Conservation (phyloP, 2,797 vertebrate genomes). For the Coregonus suidteri region DNA sequence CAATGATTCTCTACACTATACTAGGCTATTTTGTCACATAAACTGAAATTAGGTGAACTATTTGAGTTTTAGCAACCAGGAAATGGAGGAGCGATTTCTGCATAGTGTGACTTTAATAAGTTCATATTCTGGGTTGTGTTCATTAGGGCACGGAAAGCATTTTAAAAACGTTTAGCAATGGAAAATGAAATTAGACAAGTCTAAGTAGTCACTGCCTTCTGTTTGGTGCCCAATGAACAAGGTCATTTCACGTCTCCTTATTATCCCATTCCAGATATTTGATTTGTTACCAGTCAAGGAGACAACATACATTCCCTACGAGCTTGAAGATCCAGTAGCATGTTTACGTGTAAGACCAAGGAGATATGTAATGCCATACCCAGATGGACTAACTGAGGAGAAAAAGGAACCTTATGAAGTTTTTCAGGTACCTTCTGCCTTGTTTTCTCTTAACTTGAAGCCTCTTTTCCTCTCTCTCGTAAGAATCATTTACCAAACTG, state of each 20-base stretch:
- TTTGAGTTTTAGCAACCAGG: too few species aligned
- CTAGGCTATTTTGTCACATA: too few species aligned
- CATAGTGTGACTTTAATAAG: too few species aligned
- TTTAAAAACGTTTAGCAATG: too few species aligned
- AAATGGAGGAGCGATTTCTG: too few species aligned
- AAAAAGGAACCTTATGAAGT: constrained; percentile 31
- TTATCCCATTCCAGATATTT: constrained; percentile 53
- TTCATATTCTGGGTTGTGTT: too few species aligned
- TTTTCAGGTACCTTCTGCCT: constrained; percentile 48
- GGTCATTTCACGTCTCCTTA: neutral
- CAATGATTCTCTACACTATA: too few species aligned
- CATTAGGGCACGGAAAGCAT: too few species aligned
- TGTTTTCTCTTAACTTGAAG: neutral
- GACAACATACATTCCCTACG: fast-evolving
- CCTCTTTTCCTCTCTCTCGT: neutral
- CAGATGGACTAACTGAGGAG: neutral
- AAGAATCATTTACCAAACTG: neutral
- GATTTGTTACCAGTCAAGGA: constrained; percentile 41
- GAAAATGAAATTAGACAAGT: too few species aligned
- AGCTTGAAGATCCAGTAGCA: constrained; percentile 9
- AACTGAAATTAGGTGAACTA: too few species aligned
- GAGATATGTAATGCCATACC: constrained; percentile 10
- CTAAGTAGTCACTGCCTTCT: too few species aligned
- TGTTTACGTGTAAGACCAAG: constrained; percentile 54
- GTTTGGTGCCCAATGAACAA: neutral